Conservation (phyloP, 35 echinoderm and acorn worm species). For the Nesometra sesokonis region DNA sequence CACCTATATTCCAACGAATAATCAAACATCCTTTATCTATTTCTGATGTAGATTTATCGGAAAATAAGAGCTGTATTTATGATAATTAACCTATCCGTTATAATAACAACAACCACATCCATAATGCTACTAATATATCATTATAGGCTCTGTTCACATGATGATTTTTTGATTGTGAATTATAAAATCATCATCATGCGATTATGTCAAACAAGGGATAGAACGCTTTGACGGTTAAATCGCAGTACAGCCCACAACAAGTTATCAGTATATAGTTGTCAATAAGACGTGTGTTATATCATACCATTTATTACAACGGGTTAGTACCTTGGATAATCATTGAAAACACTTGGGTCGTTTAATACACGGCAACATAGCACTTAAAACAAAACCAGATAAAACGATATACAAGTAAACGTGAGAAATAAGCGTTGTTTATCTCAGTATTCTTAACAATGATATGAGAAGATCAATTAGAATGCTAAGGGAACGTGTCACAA, state of each 20-base stretch:
- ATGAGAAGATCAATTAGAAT: neutral
- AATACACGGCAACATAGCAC: neutral
- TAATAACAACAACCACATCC: neutral
- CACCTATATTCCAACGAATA: neutral
- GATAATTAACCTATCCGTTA: neutral
- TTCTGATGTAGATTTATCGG: neutral
- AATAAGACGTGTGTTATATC: neutral
- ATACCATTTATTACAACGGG: neutral
- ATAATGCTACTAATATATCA: neutral
- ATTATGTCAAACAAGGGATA: neutral
- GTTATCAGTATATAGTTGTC: neutral
- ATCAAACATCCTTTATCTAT: neutral
- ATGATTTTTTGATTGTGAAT: neutral
- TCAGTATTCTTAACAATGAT: neutral
- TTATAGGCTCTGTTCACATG: neutral
- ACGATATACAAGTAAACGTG: neutral
- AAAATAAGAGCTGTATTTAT: neutral
- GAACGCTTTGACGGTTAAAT: too few species aligned
- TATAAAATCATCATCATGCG: neutral
- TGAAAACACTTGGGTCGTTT: neutral
- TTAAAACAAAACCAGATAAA: neutral
- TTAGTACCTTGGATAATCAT: neutral
- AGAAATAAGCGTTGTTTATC: neutral
- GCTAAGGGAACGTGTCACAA: neutral
- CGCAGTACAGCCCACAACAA: too few species aligned